Evolutionary conservation across 2,888 invertebrate species (phyloP).

Genomic region (Brachycybe producta): DNA sequence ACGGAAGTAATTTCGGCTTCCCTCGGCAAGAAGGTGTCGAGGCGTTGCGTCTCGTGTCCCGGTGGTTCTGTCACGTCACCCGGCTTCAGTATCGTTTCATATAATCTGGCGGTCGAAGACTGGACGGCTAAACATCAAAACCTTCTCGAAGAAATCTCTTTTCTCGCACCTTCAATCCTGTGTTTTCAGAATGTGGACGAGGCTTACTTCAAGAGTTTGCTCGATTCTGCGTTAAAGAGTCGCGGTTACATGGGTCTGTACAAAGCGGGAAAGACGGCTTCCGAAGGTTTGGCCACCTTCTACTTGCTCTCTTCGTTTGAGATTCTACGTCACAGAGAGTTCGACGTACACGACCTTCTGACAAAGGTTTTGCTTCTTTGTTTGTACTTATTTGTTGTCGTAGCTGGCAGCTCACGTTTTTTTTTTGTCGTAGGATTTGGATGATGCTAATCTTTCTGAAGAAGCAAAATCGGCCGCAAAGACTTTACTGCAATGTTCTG

Average conservation of each 20-base stretch:
- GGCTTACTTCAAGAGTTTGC: constrained; percentile 9
- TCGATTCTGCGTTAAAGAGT: constrained; percentile 9
- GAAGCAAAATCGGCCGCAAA: constrained; percentile 2
- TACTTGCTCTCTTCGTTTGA: constrained; percentile 8
- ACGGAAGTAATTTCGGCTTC: constrained; percentile 8
- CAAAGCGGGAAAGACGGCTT: constrained; percentile 3
- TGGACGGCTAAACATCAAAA: constrained; percentile 9
- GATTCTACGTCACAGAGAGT: constrained; percentile 7
- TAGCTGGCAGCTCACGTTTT: background rate
- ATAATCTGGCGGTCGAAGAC: constrained; percentile 7
- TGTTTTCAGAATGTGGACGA: constrained; percentile 13
- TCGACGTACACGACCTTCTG: constrained; percentile 7
- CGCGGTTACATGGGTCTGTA: constrained; percentile 11
- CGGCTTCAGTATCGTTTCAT: constrained; percentile 6
- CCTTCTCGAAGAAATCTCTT: constrained; percentile 3
- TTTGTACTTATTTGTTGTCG: background rate
- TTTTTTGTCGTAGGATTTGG: background rate
- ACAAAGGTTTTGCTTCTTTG: background rate
- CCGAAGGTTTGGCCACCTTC: constrained; percentile 9
- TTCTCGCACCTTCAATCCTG: constrained; percentile 10
- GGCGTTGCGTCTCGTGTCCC: background rate
- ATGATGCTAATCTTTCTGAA: background rate
- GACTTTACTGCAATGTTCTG: constrained; percentile 7
- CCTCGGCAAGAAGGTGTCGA: constrained; percentile 1
- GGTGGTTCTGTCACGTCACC: background rate